Evolutionary conservation across 2,888 invertebrate genomes (phyloP).

Genomic region (Philonicus albiceps): DNA sequence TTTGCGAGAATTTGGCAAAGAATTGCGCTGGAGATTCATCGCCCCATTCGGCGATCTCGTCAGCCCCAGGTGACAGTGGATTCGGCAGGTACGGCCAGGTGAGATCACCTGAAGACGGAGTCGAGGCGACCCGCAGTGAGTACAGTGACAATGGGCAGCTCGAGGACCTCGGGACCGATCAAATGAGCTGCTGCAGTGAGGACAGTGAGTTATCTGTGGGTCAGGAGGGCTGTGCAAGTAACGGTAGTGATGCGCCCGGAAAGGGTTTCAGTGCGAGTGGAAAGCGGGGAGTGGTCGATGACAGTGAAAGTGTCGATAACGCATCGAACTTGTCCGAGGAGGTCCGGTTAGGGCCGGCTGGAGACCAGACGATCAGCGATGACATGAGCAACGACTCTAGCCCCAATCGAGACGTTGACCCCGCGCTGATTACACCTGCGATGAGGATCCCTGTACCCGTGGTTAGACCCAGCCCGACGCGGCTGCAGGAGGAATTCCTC

Average conservation of each 20-base stretch:
- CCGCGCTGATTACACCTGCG: slow-evolving; percentile 52
- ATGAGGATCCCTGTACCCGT: slow-evolving; percentile 52
- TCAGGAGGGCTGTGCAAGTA: slow-evolving; percentile 66
- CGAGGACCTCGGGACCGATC: slow-evolving; percentile 56
- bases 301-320: slow-evolving; percentile 48
- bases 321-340: slow-evolving; percentile 46
- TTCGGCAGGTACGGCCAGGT: slow-evolving; percentile 28
- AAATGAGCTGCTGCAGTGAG: slow-evolving; percentile 75
- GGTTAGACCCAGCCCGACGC: slow-evolving; percentile 53
- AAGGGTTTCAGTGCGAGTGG: slow-evolving; percentile 10
- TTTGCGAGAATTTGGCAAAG: neutral
- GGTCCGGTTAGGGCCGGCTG: neutral
- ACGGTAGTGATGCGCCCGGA: slow-evolving; percentile 44
- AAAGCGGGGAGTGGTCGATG: slow-evolving; percentile 24
- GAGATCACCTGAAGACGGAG: slow-evolving; percentile 31
- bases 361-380: slow-evolving; percentile 39
- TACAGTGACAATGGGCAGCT: slow-evolving; percentile 48
- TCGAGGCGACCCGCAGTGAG: slow-evolving; percentile 39
- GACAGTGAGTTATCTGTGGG: slow-evolving; percentile 85
- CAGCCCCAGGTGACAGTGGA: neutral
- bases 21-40: neutral
- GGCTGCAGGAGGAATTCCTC: slow-evolving; percentile 62
- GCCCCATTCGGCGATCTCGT: slow-evolving; percentile 19
- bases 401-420: slow-evolving; percentile 47
- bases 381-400: slow-evolving; percentile 47